These are phyloP conservation scores for Hippocampus abdominalis DNA, from an alignment of 2,113 vertebrate species.

Conservation along the genomic window DNA sequence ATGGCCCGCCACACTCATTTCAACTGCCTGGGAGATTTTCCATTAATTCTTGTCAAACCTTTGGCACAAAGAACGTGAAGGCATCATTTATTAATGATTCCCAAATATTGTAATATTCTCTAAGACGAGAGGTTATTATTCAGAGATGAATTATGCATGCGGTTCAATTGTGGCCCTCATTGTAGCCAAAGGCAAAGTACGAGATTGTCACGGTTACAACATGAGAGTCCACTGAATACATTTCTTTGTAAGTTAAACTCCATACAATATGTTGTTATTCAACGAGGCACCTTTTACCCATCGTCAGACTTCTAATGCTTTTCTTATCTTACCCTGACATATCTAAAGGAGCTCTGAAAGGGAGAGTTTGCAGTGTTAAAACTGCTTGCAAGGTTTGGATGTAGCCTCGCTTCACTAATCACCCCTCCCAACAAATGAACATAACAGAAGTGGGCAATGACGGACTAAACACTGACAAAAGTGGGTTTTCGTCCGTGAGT, in stretches of 20 bases:
- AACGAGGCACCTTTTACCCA: neutral
- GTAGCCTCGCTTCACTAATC: too few species aligned
- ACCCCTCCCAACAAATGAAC: neutral
- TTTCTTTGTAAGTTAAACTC: slow-evolving; percentile 1
- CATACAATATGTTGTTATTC: neutral
- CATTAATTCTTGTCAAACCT: slow-evolving; percentile 49
- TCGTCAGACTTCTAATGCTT: too few species aligned
- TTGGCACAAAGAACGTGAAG: slow-evolving; percentile 37
- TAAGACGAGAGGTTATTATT: slow-evolving; percentile 52
- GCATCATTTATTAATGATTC: slow-evolving; percentile 62
- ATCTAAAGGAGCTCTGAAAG: too few species aligned
- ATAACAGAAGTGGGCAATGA: neutral
- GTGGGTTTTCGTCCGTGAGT: too few species aligned
- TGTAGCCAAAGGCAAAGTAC: slow-evolving; percentile 47
- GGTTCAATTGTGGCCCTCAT: slow-evolving; percentile 27
- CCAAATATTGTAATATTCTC: slow-evolving; percentile 64
- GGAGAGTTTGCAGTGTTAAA: too few species aligned
- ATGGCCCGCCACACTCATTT: slow-evolving; percentile 36
- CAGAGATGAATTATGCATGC: slow-evolving; percentile 62
- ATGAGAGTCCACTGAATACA: slow-evolving; percentile 18
- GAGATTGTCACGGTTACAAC: slow-evolving; percentile 20
- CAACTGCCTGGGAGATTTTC: slow-evolving; percentile 29
- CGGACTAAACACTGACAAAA: too few species aligned
- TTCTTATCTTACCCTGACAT: too few species aligned
- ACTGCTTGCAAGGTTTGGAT: too few species aligned